Evolutionary conservation across 2,888 invertebrate genomes (phyloP).

Genomic region (Epirrita christyi): DNA sequence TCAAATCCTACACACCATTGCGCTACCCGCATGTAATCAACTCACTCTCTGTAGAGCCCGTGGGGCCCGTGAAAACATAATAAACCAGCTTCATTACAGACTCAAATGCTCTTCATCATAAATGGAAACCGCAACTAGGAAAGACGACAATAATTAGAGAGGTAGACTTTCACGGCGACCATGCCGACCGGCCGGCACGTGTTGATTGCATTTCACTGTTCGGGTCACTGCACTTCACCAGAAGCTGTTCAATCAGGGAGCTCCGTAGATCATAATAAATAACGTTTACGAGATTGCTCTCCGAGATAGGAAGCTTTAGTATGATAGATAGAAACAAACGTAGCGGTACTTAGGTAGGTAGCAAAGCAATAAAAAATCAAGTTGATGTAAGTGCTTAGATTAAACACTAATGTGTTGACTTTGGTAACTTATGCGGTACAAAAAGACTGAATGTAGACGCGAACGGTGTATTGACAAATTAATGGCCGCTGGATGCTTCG

Average conservation of each 20-base stretch:
- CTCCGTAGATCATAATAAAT: slow-evolving; percentile 9
- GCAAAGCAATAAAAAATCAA: slow-evolving; percentile 22
- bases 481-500: slow-evolving; percentile 57
- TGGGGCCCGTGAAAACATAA: slow-evolving; percentile 33
- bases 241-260: slow-evolving; percentile 15
- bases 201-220: slow-evolving; percentile 69
- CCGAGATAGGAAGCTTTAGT: slow-evolving; percentile 8
- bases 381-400: slow-evolving; percentile 26
- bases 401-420: slow-evolving; percentile 23
- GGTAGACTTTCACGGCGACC: slow-evolving; percentile 70
- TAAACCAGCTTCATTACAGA: slow-evolving; percentile 36
- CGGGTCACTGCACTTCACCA: slow-evolving; percentile 68
- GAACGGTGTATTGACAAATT: slow-evolving; percentile 64
- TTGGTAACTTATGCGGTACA: slow-evolving; percentile 35
- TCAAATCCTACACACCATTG: background rate
- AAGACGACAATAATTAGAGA: slow-evolving; percentile 69
- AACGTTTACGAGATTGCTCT: slow-evolving; percentile 10
- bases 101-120: slow-evolving; percentile 30
- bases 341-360: slow-evolving; percentile 19
- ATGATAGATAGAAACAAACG: slow-evolving; percentile 8
- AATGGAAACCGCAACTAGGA: slow-evolving; percentile 45
- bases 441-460: slow-evolving; percentile 45
- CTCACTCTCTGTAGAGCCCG: no score
- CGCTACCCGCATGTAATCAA: background rate
- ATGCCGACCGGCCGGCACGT: slow-evolving; percentile 49